Evolutionary conservation across 1,140 invertebrate genomes (phyloP), one percentile per base, ranked within the genome.

Genomic region (Choristoneura fumiferana): DNA sequence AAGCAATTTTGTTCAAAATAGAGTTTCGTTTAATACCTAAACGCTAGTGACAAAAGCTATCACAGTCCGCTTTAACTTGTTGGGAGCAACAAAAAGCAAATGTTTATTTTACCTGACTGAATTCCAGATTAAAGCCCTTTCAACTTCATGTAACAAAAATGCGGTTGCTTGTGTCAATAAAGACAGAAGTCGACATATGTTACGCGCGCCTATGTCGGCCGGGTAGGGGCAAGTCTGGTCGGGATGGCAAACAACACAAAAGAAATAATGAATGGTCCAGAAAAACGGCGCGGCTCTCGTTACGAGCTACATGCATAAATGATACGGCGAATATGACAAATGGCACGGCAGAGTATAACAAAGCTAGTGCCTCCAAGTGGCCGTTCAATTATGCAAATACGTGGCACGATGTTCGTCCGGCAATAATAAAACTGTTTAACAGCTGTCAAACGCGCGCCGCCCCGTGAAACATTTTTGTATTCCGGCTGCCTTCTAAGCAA

Each of bases 311-410:
- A 85, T 89, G 76, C 86, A 89, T 86, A 89, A 87, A 87, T 89
- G 86, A 89, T 87, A 86, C 77, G 69, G 71, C 75, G 74, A 89
- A 89, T 89, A 84, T 87, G 86, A 86, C 86, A 87, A 89, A 89
- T 87, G 84, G 81, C 64, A 77, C 80, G 86, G 84, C 82, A 84
- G 73, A 87, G 74, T 84, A 87, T 89, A 89, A 89, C 86, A 87
- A 89, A 84, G 82, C 75, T 86, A 82, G 81, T 85, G 79, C 70
- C 73, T 84, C 79, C 77, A 85, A 87, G 86, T 89, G 84, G 75
- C 76, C 78, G 82, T 89, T 89, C 84, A 89, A 89, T 89, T 89
- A 89, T 89, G 85, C 84, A 89, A 89, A 89, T 89, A 83, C 74
- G 73, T 76, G 69, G 70, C 67, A 63, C 81, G 70, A 79, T 85